Base-by-base conservation (phyloP, 2,797 vertebrate genomes). In the Scolopax bukidnonensis region DNA sequence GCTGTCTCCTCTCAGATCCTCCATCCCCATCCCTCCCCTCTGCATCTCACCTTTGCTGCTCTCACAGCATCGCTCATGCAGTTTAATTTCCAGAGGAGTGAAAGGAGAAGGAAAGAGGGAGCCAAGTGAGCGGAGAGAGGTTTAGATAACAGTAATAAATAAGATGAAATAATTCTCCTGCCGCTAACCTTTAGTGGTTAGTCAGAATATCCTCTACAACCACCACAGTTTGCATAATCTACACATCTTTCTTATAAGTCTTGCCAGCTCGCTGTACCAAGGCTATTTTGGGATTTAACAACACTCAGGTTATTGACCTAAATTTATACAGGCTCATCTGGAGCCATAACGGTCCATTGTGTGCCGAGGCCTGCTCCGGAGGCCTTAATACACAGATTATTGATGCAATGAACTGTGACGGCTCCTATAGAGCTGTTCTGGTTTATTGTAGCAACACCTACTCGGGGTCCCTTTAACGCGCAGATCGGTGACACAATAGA, bases 361-460 rank as follows among this genome's bases (percentile, higher is more conserved):
- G 96, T 81, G 92, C 47, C 28, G 25, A 80, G 95, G 93, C 83
- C 87, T 80, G 90, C 93, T 95, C 78, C 1, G 84, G 94, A 85
- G 5, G 87, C 96, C 94, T 91, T 96, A 88, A 95, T 80, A 96
- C 95, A 93, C 86, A 92, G 94, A 96, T 96, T 97, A 97, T 94
- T 93, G 97, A 97, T 89, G 94, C 97, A 96, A 94, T 94, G 96
- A 97, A 94, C 95, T 97, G 97, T 95, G 95, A 96, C 85, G 74
- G 95, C 94, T 97, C 95, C 97, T 90, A 95, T 15, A 93, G 97
- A 94, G 97, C 93, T 80, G 87, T 85, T 93, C 40, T 36, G 88
- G 94, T 96, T 97, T 96, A 95, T 94, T 97, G 96, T 53, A 57
- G 94, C 94, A 97, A 96, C 95, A 97, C 97, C 96, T 97, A 97